Evolutionary conservation across 2,888 invertebrate genomes (phyloP).

Genomic region (Siphonodentalium dalli): DNA sequence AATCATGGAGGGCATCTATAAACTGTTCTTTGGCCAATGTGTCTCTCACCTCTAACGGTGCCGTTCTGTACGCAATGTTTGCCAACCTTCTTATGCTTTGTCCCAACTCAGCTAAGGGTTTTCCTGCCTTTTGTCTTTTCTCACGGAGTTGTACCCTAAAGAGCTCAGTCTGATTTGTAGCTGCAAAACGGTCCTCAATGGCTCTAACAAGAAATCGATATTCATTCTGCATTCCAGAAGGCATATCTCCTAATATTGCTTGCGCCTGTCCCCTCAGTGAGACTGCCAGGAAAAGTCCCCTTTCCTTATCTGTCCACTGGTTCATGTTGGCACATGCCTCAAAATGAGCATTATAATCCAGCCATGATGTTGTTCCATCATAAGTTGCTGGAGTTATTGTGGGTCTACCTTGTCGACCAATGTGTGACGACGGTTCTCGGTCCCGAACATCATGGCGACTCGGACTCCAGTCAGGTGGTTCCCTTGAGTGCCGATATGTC

Average conservation of each 20-base stretch:
- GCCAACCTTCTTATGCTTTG: background rate
- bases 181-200: conserved; percentile 4
- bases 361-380: background rate
- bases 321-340: conserved; percentile 1
- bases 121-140: background rate
- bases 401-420: too few species aligned
- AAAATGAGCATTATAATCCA: conserved; percentile 5
- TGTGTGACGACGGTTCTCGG: too few species aligned
- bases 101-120: conserved; percentile 4
- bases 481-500: too few species aligned
- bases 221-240: background rate
- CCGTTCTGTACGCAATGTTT: conserved; percentile 2
- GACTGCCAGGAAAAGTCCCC: conserved; percentile 3
- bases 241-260: conserved; percentile 1
- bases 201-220: background rate
- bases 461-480: too few species aligned
- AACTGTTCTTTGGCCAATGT: conserved; percentile 1
- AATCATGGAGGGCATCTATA: background rate
- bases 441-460: too few species aligned
- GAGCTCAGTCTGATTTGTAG: background rate
- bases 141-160: conserved; percentile 4
- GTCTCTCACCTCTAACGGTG: background rate
- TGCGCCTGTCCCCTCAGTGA: conserved; percentile 4
- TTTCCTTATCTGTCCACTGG: background rate
- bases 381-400: conserved; percentile 1